These are phyloP conservation scores for Acronicta alni DNA, from an alignment of 2,888 invertebrate genomes.

Conservation along the genomic window DNA sequence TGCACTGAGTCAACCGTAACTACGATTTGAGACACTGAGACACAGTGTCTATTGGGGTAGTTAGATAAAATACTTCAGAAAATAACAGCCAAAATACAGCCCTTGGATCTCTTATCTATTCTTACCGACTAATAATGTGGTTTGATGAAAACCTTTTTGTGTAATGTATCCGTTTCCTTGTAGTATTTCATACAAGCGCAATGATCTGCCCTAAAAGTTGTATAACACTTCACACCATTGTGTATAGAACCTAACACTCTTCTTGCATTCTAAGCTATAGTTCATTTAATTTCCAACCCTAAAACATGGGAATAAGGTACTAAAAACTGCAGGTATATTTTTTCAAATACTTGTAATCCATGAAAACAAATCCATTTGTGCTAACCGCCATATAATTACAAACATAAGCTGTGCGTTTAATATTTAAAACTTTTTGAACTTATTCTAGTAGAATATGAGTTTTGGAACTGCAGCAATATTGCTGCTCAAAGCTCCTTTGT, in stretches of 20 bases:
- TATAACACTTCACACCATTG: conserved; percentile 49
- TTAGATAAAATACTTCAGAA: neutral
- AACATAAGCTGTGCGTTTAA: conserved; percentile 17
- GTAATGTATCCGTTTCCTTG: conserved; percentile 61
- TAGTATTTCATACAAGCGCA: conserved; percentile 45
- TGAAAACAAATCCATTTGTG: conserved; percentile 43
- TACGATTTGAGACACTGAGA: too few species aligned
- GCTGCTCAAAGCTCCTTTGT: conserved; percentile 29
- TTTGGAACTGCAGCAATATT: conserved; percentile 11
- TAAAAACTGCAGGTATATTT: conserved; percentile 5
- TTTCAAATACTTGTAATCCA: conserved; percentile 30
- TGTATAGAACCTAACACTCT: conserved; percentile 2
- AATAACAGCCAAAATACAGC: neutral
- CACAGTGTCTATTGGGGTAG: too few species aligned
- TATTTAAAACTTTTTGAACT: neutral
- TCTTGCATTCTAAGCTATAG: neutral
- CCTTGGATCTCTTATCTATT: neutral
- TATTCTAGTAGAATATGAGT: neutral
- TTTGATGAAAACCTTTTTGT: conserved; percentile 49
- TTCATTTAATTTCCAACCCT: conserved; percentile 7
- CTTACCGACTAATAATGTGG: conserved; percentile 33
- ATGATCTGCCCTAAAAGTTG: conserved; percentile 35
- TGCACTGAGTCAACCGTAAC: too few species aligned
- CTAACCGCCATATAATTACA: conserved; percentile 36
- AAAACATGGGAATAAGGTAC: neutral